A percentile compares a stretch with the other conserved stretches of the same genome.
Conservation (phyloP, 2,797 vertebrate species). For the Parauchenoglanis ngamensis region DNA sequence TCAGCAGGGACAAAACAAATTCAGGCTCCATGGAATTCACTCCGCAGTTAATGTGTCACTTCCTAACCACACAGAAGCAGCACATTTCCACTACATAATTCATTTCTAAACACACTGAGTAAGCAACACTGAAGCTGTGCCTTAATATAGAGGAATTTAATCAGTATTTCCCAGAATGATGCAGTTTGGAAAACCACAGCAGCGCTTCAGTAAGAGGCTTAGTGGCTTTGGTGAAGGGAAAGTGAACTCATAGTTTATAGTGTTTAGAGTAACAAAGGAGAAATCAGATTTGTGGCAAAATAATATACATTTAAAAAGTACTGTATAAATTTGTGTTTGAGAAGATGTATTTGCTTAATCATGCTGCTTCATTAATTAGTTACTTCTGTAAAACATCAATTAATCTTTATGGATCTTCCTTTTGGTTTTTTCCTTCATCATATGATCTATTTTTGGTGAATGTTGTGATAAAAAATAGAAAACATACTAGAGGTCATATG, state of each 20-base stretch:
- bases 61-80: not conserved
- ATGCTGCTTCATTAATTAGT: not conserved
- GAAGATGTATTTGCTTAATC: not conserved
- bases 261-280: not conserved
- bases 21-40: not conserved
- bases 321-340: not conserved
- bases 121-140: not conserved
- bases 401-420: not conserved
- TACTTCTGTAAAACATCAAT: not conserved
- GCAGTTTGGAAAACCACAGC: not conserved
- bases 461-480: no score
- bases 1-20: not conserved
- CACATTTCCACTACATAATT: not conserved
- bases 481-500: not conserved
- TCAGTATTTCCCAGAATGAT: not conserved
- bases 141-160: not conserved
- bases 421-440: not conserved
- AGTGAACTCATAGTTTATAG: not conserved
- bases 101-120: not conserved
- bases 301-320: not conserved
- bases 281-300: not conserved
- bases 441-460: not conserved
- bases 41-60: not conserved
- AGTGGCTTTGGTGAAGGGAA: not conserved
- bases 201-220: not conserved